Percentiles rank a stretch among this genome's conserved stretches.
These are phyloP conservation scores for Tamias sibiricus DNA, from an alignment of 2,113 vertebrate genomes.

Conservation along the genomic window DNA sequence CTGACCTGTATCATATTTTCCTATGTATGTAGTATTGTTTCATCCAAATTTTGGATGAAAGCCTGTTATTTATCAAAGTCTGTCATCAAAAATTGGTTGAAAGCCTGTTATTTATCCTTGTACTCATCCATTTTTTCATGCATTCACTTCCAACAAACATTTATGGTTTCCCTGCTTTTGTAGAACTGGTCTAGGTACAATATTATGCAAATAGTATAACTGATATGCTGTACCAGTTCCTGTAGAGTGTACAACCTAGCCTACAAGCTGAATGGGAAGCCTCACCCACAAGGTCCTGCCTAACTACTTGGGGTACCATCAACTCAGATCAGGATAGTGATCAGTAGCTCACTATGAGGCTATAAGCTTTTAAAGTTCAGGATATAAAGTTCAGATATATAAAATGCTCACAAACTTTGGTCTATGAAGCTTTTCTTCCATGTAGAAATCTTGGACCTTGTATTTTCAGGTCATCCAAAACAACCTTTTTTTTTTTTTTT, in stretches of 20 bases:
- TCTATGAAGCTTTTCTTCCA: neutral
- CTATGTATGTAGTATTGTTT: neutral
- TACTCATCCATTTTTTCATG: neutral
- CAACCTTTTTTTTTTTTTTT: neutral
- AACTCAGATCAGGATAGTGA: neutral
- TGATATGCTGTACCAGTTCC: neutral
- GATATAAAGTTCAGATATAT: neutral
- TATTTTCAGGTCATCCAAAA: neutral
- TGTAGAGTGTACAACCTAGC: neutral
- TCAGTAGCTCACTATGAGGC: neutral
- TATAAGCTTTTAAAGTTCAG: neutral
- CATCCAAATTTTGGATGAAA: neutral
- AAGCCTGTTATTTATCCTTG: neutral
- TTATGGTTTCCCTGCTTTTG: neutral
- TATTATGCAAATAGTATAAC: neutral
- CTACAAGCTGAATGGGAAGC: neutral
- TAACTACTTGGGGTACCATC: neutral
- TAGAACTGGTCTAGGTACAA: neutral
- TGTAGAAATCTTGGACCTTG: neutral
- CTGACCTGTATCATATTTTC: neutral
- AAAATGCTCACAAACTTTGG: neutral
- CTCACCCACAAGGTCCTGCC: neutral
- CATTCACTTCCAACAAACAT: slow-evolving; percentile 12
- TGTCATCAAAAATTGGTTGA: slow-evolving; percentile 1
- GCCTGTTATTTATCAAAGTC: neutral